Conservation (phyloP, 30 jellyfish, hydroid and myxozoan genomes). For the Turritopsis dohrnii region DNA sequence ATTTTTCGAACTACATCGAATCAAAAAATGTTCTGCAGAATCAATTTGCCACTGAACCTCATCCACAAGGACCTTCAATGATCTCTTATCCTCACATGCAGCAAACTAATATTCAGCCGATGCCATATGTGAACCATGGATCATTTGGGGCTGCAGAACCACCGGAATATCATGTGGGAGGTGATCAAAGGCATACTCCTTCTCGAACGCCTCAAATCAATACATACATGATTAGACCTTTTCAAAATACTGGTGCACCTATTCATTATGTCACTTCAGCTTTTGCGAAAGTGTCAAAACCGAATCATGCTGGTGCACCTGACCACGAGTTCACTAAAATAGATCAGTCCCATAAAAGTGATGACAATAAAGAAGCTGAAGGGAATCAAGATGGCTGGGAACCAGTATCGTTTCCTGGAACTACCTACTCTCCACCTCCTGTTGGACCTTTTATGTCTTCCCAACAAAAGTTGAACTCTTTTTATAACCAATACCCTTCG, state of each 20-base stretch:
- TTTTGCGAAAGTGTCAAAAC: not conserved
- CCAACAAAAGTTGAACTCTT: not conserved
- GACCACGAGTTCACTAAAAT: constrained; percentile 18
- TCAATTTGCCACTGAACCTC: constrained; percentile 14
- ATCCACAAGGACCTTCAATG: not conserved
- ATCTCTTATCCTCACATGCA: constrained; percentile 3
- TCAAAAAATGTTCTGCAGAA: constrained; percentile 6
- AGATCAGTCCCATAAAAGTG: not conserved
- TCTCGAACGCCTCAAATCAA: not conserved
- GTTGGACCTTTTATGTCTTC: constrained; percentile 1
- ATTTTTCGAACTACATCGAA: constrained; percentile 20
- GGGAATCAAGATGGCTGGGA: constrained; percentile 24
- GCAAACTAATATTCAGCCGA: not conserved
- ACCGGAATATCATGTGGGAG: constrained; percentile 19
- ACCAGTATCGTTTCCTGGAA: constrained; percentile 90
- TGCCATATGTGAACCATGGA: not conserved
- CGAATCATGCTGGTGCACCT: constrained; percentile 4
- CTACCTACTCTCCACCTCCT: constrained; percentile 96
- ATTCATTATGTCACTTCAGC: constrained; percentile 2
- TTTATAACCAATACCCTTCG: not conserved
- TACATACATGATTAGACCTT: not conserved
- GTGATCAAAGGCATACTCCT: constrained; percentile 21
- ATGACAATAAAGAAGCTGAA: constrained; percentile 14
- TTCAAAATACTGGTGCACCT: not conserved
- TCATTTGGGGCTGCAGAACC: not conserved